A percentile compares a stretch with the other conserved stretches of the same genome.
phyloP scores from a whole-genome alignment of 92 coral and sea anemone genomes.

The Parazoanthus swiftii region DNA sequence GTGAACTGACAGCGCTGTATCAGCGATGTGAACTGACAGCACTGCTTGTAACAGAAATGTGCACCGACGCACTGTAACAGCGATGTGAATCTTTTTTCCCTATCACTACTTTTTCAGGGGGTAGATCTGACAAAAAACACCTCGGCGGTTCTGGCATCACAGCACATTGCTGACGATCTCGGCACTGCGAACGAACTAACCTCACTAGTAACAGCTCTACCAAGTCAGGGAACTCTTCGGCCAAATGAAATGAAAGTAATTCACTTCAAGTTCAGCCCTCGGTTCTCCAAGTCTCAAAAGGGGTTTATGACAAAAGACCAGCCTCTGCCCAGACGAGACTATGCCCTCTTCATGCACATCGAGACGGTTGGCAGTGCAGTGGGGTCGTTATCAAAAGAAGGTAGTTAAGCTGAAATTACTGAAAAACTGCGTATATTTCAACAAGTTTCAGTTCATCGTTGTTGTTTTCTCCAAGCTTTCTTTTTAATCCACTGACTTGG shows the following conservation, averaged over 20 bases:
- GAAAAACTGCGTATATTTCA: no score
- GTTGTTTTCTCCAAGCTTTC: background rate
- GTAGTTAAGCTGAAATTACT: background rate
- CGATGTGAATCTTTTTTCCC: no score
- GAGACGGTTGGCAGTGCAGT: conserved; percentile 90
- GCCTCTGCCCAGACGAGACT: conserved; percentile 92
- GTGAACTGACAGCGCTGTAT: no score
- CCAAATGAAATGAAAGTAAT: conserved; percentile 77
- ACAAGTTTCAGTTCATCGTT: background rate
- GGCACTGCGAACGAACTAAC: conserved; percentile 81
- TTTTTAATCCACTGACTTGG: no score
- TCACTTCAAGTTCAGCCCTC: conserved; percentile 89
- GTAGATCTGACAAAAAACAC: conserved; percentile 88
- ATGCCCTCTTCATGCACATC: conserved; percentile 91
- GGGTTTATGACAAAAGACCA: conserved; percentile 86
- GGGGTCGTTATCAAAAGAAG: conserved; percentile 49
- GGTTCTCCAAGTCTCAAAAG: conserved; percentile 69
- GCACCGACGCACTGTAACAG: no score
- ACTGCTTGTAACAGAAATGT: no score
- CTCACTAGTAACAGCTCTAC: conserved; percentile 85
- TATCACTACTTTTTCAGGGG: conserved; percentile 59
- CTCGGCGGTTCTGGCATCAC: conserved; percentile 74
- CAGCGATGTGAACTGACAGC: no score
- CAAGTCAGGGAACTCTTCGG: conserved; percentile 85
- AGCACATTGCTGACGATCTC: conserved; percentile 66